phyloP scores from a whole-genome alignment of 2,888 invertebrate species.

The Dione vanillae region DNA sequence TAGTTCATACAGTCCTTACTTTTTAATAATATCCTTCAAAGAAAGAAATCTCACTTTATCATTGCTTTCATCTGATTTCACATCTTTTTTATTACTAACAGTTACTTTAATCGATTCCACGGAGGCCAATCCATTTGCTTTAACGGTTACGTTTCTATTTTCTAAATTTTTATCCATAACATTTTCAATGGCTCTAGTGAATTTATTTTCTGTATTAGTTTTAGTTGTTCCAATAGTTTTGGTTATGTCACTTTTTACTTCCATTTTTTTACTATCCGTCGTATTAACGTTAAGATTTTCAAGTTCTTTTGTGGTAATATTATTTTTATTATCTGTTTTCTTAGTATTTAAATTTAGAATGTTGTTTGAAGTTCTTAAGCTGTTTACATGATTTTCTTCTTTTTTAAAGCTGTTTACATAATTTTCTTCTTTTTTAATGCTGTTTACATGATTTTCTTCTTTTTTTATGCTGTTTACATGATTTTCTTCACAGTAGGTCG shows the following conservation, averaged over 20 bases:
- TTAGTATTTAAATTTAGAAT: neutral
- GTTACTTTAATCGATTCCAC: conserved; percentile 1
- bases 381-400: too few species aligned
- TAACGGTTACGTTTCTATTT: neutral
- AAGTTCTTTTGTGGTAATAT: neutral
- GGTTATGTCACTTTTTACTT: neutral
- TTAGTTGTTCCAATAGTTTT: neutral
- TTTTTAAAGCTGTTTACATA: too few species aligned
- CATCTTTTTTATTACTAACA: neutral
- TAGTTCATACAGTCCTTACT: neutral
- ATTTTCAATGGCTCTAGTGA: neutral
- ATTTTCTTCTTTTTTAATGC: too few species aligned
- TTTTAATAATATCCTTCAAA: neutral
- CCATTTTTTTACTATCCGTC: neutral
- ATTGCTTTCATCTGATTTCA: neutral
- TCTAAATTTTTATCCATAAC: neutral
- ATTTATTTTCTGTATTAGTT: neutral
- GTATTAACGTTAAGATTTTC: neutral
- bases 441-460: too few species aligned
- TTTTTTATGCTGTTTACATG: too few species aligned
- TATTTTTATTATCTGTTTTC: neutral
- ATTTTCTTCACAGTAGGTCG: neutral
- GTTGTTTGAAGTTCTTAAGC: neutral
- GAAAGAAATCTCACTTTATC: conserved; percentile 6
- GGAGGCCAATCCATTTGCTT: neutral